These are phyloP conservation scores for Protobothrops mucrosquamatus DNA, from an alignment of 2,113 vertebrate genomes.

Conservation along the genomic window DNA sequence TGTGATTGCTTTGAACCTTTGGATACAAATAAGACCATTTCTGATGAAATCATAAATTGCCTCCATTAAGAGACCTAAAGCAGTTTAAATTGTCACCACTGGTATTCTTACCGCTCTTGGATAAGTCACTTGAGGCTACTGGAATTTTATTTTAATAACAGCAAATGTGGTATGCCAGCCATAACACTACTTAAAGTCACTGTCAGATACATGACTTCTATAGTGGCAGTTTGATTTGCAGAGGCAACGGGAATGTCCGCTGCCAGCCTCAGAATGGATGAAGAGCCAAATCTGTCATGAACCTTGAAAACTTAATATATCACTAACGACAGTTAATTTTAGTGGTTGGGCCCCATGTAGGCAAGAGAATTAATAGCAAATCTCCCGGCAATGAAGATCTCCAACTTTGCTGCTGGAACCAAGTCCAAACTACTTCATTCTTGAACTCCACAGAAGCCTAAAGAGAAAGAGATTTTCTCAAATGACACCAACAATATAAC, in stretches of 20 bases:
- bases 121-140: slow-evolving; percentile 5
- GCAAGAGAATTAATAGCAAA: slow-evolving; percentile 63
- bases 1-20: slow-evolving; percentile 16
- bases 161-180: slow-evolving; percentile 1
- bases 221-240: slow-evolving; percentile 42
- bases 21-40: slow-evolving; percentile 28
- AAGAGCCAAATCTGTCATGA: slow-evolving; percentile 65
- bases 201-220: slow-evolving; percentile 31
- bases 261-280: slow-evolving; percentile 55
- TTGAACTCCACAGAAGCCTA: background rate
- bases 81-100: slow-evolving; percentile 25
- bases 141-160: slow-evolving; percentile 29
- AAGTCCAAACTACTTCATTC: slow-evolving; percentile 39
- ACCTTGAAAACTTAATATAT: slow-evolving; percentile 70
- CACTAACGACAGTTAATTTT: slow-evolving; percentile 73
- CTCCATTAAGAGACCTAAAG: slow-evolving; percentile 23
- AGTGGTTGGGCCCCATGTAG: slow-evolving; percentile 60
- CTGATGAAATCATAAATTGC: background rate
- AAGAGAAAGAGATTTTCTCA: background rate
- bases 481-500: background rate
- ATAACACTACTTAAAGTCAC: slow-evolving; percentile 33
- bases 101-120: background rate
- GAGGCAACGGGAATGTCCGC: slow-evolving; percentile 41
- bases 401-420: slow-evolving; percentile 7
- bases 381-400: slow-evolving; percentile 37